Conservation (phyloP, 1,140 invertebrate species). For the Eulimnadia texana region DNA sequence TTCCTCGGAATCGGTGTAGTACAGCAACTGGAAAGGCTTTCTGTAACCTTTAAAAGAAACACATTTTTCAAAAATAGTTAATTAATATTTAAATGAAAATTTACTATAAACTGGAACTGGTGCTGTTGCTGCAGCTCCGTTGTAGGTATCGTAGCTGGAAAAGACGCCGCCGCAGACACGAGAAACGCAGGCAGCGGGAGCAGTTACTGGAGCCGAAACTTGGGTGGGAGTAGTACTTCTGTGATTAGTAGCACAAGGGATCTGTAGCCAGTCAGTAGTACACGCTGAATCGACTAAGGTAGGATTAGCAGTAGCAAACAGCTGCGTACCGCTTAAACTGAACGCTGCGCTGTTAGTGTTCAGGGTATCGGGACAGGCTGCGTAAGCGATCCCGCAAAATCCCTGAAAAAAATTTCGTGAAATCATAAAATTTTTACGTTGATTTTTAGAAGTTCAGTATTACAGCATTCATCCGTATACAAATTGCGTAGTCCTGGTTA, state of each 20-base stretch:
- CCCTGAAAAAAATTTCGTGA: constrained; percentile 20
- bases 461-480: constrained; percentile 27
- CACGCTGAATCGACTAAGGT: constrained; percentile 5
- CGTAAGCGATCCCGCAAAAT: constrained; percentile 30
- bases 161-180: constrained; percentile 20
- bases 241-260: constrained; percentile 18
- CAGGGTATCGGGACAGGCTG: constrained; percentile 20
- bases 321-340: too few relatives aligned
- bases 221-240: constrained; percentile 4
- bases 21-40: constrained; percentile 19
- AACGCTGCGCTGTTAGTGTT: background rate
- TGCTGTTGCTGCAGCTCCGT: background rate
- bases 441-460: too few relatives aligned
- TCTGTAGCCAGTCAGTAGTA: constrained; percentile 19
- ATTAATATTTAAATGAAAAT: background rate
- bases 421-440: too few relatives aligned
- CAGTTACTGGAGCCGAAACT: constrained; percentile 11
- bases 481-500: constrained; percentile 30
- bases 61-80: background rate
- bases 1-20: constrained; percentile 19
- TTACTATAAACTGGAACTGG: constrained; percentile 15
- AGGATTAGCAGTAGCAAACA: too few relatives aligned
- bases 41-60: constrained; percentile 16
- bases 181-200: too few relatives aligned
- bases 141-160: constrained; percentile 16